Evolutionary conservation across 2,888 invertebrate species (phyloP), one percentile per base, ranked within the genome.

Genomic region (Byasa hedistus): DNA sequence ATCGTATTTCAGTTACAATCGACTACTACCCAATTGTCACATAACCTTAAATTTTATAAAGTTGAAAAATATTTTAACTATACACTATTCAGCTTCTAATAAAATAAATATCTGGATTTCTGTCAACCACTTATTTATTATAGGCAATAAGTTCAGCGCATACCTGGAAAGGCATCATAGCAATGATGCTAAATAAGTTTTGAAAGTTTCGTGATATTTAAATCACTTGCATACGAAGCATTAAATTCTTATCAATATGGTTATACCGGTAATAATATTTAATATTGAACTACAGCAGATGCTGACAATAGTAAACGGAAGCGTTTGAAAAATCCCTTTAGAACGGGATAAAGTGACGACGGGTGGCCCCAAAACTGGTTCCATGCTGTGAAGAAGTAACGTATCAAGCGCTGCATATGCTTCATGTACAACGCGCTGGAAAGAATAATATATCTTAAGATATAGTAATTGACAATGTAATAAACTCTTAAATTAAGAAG

Each of bases 401-500:
- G 90, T 88, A 61, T 89, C 89, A 79, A 87, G 79, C 0, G 91
- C 91, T 10, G 89, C 90, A 65, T 83, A 91, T 0, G 87, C 86
- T 74, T 91, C 91, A 67, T 89, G 89, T 2, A 87, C 86, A 1
- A 89, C 83, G 10, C 82, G 84, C 91, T 91, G 79, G n/a, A 80
- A 77, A 22, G 27, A 60, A 27, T n/a, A 51, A 12, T 17, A 55
- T 24, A 12, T 17, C 12, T 15, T 39, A 39, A 27, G 39, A 39
- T 39, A 39, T 39, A 12, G 39, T 15, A 39, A 1, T 1, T 15
- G 3, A 12, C 12, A 15, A 39, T n/a, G 1, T 4, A n/a, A 48
- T 3, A 7, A 48, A 48, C 1, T 48, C 19, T 4, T 3, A 39
- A 10, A 8, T 39, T 39, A 8, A 8, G 15, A 39, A 39, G 15